Conservation (phyloP, 2,113 vertebrate species). For the Anolis carolinensis region DNA sequence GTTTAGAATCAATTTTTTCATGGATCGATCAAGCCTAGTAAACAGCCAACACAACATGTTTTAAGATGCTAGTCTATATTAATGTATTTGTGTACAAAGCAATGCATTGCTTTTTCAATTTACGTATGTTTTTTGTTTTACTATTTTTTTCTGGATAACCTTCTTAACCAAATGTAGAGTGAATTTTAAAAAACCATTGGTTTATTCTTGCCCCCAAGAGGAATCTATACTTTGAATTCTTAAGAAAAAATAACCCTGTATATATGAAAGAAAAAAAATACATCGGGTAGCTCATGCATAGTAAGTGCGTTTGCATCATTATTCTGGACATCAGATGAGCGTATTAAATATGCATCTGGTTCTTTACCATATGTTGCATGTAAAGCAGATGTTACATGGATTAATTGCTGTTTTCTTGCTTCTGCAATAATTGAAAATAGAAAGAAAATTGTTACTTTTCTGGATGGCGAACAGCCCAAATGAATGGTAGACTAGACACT, state of each 20-base stretch:
- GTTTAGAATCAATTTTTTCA: too few relatives aligned
- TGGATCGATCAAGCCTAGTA: too few relatives aligned
- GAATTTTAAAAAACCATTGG: not conserved
- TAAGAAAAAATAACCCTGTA: not conserved
- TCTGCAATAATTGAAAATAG: not conserved
- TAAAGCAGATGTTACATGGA: constrained; percentile 7
- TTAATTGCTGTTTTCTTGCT: not conserved
- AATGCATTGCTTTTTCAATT: not conserved
- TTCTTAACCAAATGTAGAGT: not conserved
- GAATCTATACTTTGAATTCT: not conserved
- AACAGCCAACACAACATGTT: not conserved
- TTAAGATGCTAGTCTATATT: not conserved
- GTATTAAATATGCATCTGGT: constrained; percentile 6
- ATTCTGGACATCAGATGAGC: not conserved
- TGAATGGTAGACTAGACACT: too few relatives aligned
- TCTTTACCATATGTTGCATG: constrained; percentile 15
- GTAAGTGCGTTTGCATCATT: not conserved
- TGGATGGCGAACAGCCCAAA: not conserved
- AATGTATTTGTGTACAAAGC: not conserved
- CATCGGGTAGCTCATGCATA: not conserved
- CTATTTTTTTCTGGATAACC: not conserved
- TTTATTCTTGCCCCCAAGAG: not conserved
- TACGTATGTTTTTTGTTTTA: not conserved
- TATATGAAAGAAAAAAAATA: constrained; percentile 1
- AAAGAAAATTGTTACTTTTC: not conserved